Percentiles rank a stretch among this genome's conserved stretches.
Evolutionary conservation across 2,113 vertebrate genomes (phyloP).

Genomic region (Illadopsis cleaveri): DNA sequence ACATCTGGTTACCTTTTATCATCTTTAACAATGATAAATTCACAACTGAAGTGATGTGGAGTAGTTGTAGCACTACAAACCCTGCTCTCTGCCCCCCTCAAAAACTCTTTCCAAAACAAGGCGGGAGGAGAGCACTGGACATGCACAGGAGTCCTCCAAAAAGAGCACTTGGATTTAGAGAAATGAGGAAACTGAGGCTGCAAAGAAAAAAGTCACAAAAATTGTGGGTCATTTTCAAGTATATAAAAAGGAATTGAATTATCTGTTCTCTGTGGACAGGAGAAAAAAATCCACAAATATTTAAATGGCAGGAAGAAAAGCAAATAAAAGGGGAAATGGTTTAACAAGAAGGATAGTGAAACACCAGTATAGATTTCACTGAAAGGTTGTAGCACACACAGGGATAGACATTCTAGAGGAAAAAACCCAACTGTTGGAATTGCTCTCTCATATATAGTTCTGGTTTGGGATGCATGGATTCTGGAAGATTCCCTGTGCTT

Average conservation of each 20-base stretch:
- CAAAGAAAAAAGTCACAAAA: not conserved
- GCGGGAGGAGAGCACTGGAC: not conserved
- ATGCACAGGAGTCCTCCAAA: not conserved
- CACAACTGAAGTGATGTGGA: not conserved
- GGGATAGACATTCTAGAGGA: not conserved
- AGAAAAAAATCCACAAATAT: not conserved
- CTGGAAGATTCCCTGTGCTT: not conserved
- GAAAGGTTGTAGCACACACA: not conserved
- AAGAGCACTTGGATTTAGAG: not conserved
- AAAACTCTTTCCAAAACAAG: not conserved
- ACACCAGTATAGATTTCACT: not conserved
- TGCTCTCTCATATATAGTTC: not conserved
- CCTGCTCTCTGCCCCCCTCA: no score
- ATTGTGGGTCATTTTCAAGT: not conserved
- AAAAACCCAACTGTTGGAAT: not conserved
- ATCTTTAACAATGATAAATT: not conserved
- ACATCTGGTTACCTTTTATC: not conserved
- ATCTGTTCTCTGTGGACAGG: not conserved
- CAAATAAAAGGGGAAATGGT: not conserved
- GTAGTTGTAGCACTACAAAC: not conserved
- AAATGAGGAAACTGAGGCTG: not conserved
- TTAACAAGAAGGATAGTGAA: not conserved
- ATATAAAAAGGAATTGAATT: not conserved
- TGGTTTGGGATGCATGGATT: not conserved
- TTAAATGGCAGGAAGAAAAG: not conserved